These are phyloP conservation scores for Xenopus tropicalis DNA, from an alignment of 2,113 vertebrate species.

Conservation along the genomic window UCB_Xtro_10.0 CM004451.2:79560001-79560500, in stretches of 20 bases:
- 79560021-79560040: too few species aligned
- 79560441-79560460: too few species aligned
- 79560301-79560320: constrained; percentile 20
- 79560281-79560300: constrained; percentile 7
- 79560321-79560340: background rate
- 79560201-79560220: constrained; percentile 30
- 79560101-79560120: background rate
- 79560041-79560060: background rate
- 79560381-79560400: too few species aligned
- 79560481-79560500: too few species aligned
- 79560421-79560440: too few species aligned
- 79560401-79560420: too few species aligned
- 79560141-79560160: constrained; percentile 1
- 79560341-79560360: too few species aligned
- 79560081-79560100: background rate
- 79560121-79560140: constrained; percentile 9
- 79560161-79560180: constrained; percentile 14
- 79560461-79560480: too few species aligned
- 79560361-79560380: too few species aligned
- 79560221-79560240: constrained; percentile 37
- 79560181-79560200: background rate
- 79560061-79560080: background rate
- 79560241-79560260: constrained; percentile 43
- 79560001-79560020: too few species aligned
- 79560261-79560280: constrained; percentile 30